These are phyloP conservation scores for Lordiphosa collinella DNA, from an alignment of 1,140 invertebrate genomes.

Conservation along the genomic window DNA sequence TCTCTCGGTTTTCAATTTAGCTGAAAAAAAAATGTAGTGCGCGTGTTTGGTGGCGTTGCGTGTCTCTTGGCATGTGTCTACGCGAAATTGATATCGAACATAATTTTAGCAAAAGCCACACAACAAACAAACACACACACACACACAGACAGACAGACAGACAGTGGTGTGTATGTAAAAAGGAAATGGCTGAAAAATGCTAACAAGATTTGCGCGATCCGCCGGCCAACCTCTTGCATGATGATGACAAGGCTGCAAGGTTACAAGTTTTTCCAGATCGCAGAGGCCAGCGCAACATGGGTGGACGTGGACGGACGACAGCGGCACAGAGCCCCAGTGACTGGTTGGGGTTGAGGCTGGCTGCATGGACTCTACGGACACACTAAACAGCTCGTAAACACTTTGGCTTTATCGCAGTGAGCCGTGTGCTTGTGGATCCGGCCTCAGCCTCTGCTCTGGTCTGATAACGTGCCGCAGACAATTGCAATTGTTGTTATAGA, in stretches of 20 bases:
- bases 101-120: conserved; percentile 56
- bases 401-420: conserved; percentile 60
- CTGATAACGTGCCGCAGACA: conserved; percentile 63
- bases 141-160: conserved; percentile 6
- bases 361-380: conserved; percentile 2
- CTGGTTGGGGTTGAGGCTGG: conserved; percentile 7
- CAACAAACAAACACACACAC: conserved; percentile 29
- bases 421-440: not conserved
- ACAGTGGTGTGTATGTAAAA: conserved; percentile 38
- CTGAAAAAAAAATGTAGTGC: conserved; percentile 50
- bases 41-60: conserved; percentile 76
- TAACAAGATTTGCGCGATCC: conserved; percentile 72
- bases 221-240: conserved; percentile 47
- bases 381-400: conserved; percentile 76
- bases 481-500: conserved; percentile 59
- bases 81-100: conserved; percentile 76
- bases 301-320: not conserved
- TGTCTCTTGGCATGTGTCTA: conserved; percentile 75
- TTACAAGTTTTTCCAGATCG: conserved; percentile 77
- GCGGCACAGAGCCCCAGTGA: conserved; percentile 48
- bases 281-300: conserved; percentile 7
- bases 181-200: conserved; percentile 74
- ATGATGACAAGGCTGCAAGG: conserved; percentile 74
- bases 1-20: no score
- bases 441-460: conserved; percentile 13